A percentile compares a stretch with the other conserved stretches of the same genome.
phyloP scores from a whole-genome alignment of 2,888 invertebrate genomes.

The Trachelus tabidus region DNA sequence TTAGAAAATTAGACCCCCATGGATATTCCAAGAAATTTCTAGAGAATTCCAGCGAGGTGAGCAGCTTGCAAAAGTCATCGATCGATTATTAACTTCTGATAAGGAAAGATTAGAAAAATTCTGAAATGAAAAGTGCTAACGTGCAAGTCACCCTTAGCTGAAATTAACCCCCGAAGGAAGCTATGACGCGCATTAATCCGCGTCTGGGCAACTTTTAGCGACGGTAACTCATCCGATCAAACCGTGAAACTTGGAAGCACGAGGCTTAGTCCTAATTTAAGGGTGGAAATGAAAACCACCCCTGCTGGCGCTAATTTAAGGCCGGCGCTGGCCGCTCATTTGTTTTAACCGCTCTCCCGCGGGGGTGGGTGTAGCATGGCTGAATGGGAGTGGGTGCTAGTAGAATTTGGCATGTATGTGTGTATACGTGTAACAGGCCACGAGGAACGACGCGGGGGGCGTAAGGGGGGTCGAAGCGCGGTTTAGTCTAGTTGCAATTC shows the following conservation, averaged over 20 bases:
- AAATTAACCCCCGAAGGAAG: slow-evolving; percentile 6
- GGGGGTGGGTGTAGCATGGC: slow-evolving; percentile 38
- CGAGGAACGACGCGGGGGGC: slow-evolving; percentile 13
- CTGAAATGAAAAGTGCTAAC: background rate
- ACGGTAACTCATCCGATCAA: slow-evolving; percentile 61
- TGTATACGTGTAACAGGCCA: slow-evolving; percentile 17
- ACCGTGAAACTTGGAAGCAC: slow-evolving; percentile 56
- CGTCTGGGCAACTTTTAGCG: slow-evolving; percentile 53
- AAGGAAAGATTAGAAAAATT: background rate
- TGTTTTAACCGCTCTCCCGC: slow-evolving; percentile 62
- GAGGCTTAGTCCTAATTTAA: slow-evolving; percentile 65
- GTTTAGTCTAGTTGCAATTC: slow-evolving; percentile 53
- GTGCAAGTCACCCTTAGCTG: background rate
- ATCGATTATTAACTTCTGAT: background rate
- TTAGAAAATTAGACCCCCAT: background rate
- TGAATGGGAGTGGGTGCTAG: slow-evolving; percentile 16
- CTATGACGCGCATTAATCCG: slow-evolving; percentile 41
- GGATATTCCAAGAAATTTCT: background rate
- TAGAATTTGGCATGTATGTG: slow-evolving; percentile 12
- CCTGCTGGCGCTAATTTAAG: slow-evolving; percentile 63
- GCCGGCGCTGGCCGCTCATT: slow-evolving; percentile 63
- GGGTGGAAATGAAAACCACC: slow-evolving; percentile 66
- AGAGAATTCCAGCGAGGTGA: background rate
- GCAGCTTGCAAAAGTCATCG: background rate
- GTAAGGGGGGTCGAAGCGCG: slow-evolving; percentile 32